Base-by-base conservation (phyloP, 2,888 invertebrate species). In the Osmoderma eremita region DNA sequence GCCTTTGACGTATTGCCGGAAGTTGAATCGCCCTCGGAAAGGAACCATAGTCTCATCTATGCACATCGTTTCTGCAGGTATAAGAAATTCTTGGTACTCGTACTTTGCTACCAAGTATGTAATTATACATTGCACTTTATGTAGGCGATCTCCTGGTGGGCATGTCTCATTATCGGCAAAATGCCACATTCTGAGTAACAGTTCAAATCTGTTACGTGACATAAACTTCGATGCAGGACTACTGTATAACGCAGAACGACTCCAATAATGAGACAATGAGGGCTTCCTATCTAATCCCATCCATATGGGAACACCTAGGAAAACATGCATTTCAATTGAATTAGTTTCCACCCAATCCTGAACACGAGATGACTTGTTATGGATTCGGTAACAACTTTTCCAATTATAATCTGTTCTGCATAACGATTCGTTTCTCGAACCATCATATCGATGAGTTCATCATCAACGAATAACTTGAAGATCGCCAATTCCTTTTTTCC, bases 21-120 rank as follows among this genome's bases (percentile, higher is more conserved):
- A 69, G 17, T 45, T 20, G 39, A 67, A 41, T n/a, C n/a, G n/a
- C n/a, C n/a, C n/a, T n/a, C n/a, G n/a, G n/a, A n/a, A n/a, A n/a
- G n/a, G n/a, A n/a, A 13, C 69, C 51, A 68, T 67, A 13, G 66
- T 72, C 66, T 72, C 72, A 51, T 71, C 75, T 17, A 74, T 74
- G 68, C 65, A 72, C 62, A 73, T n/a, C 49, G 49, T 67, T 69
- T 73, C 65, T 50, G 61, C 70, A 42, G 73, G 73, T 18, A 62
- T 18, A 53, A 71, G 45, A 18, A 61, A 56, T 30, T 39, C 41
- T 15, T n/a, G n/a, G n/a, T n/a, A n/a, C n/a, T n/a, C n/a, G n/a
- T n/a, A n/a, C n/a, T n/a, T n/a, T n/a, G n/a, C n/a, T n/a, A n/a
- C n/a, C n/a, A n/a, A n/a, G n/a, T n/a, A n/a, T n/a, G n/a, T n/a